Conservation (phyloP, 2,888 invertebrate species). For the Smittia aterrima region DNA sequence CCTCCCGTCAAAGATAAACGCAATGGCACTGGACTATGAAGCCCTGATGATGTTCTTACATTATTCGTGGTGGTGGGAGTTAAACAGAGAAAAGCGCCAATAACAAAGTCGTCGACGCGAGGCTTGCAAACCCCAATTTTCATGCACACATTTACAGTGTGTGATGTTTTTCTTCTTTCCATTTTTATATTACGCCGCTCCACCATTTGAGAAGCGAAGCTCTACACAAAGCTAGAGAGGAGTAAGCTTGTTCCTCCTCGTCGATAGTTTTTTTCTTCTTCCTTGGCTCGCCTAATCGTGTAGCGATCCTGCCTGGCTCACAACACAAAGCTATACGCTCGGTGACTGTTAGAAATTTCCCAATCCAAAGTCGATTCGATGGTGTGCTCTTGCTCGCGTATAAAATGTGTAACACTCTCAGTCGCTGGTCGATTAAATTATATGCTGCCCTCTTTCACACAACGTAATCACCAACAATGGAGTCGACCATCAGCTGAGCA, state of each 20-base stretch:
- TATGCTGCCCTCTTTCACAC: neutral
- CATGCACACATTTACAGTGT: neutral
- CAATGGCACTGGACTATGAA: no score
- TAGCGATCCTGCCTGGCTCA: neutral
- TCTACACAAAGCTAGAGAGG: neutral
- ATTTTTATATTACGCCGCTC: neutral
- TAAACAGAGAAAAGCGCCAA: neutral
- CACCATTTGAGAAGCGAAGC: neutral
- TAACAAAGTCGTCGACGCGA: neutral
- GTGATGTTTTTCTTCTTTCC: neutral
- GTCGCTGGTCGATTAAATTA: neutral
- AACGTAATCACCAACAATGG: constrained; percentile 22
- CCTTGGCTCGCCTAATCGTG: neutral
- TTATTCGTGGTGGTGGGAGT: no score
- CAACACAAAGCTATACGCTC: neutral
- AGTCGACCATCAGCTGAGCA: constrained; percentile 14
- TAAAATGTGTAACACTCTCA: neutral
- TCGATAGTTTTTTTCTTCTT: constrained; percentile 11
- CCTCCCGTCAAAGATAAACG: no score
- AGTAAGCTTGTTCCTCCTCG: neutral
- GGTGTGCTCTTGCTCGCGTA: neutral
- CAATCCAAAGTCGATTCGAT: neutral
- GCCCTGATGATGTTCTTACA: no score
- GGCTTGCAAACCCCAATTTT: neutral
- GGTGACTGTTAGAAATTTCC: neutral